Evolutionary conservation across 2,113 vertebrate genomes (phyloP), one percentile per base, ranked within the genome.

Genomic region (Anser cygnoides): DNA sequence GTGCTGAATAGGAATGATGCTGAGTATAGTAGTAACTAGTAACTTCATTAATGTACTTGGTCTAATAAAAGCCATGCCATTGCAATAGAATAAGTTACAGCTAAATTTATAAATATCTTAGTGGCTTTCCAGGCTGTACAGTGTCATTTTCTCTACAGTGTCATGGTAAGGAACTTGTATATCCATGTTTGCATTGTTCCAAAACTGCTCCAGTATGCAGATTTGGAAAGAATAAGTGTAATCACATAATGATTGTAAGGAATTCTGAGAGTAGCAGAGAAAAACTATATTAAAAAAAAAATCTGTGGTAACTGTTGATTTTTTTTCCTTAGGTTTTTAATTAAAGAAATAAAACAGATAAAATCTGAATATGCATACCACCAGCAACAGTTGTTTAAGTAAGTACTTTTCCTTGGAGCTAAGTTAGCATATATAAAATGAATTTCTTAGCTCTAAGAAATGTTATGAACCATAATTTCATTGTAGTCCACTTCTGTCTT

Each of bases 371-470:
- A 81, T 90, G 65, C 57, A 52, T 90, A 94, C 70, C 90, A 98
- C 33, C 71, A 98, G 87, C 81, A 94, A 10, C 83, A 97, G 75
- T 79, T 44, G 52, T 87, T 92, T n/a, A 97, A 96, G 99, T 99
- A 98, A 96, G 98, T 98, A 43, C 46, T 94, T 35, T 8, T 81
- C 65, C 29, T 54, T 87, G 28, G 84, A 44, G 59, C 19, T 88
- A 68, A 57, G 35, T 72, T 95, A 61, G n/a, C 52, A 43, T 75
- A 58, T 74, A 46, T 35, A 78, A 83, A 76, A 58, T 35, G 0
- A 9, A 39, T 82, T 80, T 88, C 37, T 91, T 73, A 39, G 49
- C 82, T 87, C 76, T 57, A 23, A 94, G 11, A 73, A 89, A 63
- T 72, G 31, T 90, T 50, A 14, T 3, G 28, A 68, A 26, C 33